Evolutionary conservation across 2,113 vertebrate genomes (phyloP).

Genomic region (Todiramphus chloris): DNA sequence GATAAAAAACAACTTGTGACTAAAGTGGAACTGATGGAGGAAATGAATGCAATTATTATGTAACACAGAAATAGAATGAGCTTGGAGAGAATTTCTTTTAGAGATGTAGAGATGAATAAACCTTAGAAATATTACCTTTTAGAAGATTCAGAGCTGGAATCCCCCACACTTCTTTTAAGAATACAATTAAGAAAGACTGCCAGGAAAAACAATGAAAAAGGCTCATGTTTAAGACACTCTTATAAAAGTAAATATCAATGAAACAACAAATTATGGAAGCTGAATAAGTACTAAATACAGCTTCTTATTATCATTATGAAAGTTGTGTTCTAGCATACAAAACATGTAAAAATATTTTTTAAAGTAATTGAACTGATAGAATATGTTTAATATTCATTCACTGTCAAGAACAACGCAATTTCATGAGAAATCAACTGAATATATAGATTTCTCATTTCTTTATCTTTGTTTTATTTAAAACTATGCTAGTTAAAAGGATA

Average conservation of each 20-base stretch:
- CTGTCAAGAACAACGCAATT: not conserved
- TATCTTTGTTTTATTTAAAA: not conserved
- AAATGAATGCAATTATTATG: not conserved
- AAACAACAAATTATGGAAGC: not conserved
- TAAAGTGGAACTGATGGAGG: not conserved
- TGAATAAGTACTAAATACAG: not conserved
- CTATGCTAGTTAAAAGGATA: not conserved
- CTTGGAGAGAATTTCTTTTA: not conserved
- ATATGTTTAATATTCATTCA: not conserved
- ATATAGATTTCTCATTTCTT: not conserved
- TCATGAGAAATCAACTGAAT: not conserved
- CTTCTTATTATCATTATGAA: not conserved
- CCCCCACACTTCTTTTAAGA: not conserved
- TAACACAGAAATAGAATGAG: not conserved
- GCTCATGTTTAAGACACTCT: not conserved
- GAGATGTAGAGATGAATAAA: not conserved
- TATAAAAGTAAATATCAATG: not conserved
- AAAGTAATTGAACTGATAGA: not conserved
- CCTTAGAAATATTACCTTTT: not conserved
- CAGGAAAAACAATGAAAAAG: not conserved
- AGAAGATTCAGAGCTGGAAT: not conserved
- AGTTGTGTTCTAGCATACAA: not conserved
- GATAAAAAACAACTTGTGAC: not conserved
- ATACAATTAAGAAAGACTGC: not conserved
- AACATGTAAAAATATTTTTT: not conserved